Evolutionary conservation across 2,113 vertebrate species (phyloP), one percentile per base, ranked within the genome.

Genomic region (Ailuropoda melanoleuca): DNA sequence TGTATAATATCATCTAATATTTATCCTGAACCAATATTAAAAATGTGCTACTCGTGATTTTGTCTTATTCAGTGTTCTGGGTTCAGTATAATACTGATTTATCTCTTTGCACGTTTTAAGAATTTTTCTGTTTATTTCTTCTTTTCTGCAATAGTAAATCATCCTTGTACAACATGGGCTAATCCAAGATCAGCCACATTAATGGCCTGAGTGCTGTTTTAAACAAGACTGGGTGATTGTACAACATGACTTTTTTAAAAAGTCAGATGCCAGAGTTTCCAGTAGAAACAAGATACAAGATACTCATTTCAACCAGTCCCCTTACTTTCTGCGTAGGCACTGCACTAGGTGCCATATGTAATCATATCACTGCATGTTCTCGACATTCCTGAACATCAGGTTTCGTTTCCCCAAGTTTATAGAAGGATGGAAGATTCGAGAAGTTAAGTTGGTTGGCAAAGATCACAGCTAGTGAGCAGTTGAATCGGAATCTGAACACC

Each of bases 321-420:
- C 55, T 95, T 88, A 93, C 84, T 24, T 95, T 94, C 29, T 93
- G 26, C n/a, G 12, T 46, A 88, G 58, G 21, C 39, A 55, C 62
- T 60, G 6, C 13, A 17, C 5, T 46, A 88, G 4, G 5, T 91
- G 24, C 50, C 31, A n/a, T 55, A 64, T 58, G 9, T 75, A 89
- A 75, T 21, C 14, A 83, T 93, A 53, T 96, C 48, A 66, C 58
- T 94, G 7, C 55, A 82, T 77, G 21, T 88, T 70, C 34, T 75
- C 48, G 72, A 46, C 55, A 29, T 68, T 82, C 43, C 24, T 17
- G 6, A 92, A 64, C 24, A 64, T 82, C 80, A 39, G 18, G 14
- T 85, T 97, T 96, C 86, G 14, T 72, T 90, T 91, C 86, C 78
- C n/a, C 13, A 90, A 72, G 31, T 88, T 95, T 93, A 80, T 15